These are phyloP conservation scores for Anthrax anthrax DNA, from an alignment of 2,888 invertebrate genomes.

Conservation along the genomic window DNA sequence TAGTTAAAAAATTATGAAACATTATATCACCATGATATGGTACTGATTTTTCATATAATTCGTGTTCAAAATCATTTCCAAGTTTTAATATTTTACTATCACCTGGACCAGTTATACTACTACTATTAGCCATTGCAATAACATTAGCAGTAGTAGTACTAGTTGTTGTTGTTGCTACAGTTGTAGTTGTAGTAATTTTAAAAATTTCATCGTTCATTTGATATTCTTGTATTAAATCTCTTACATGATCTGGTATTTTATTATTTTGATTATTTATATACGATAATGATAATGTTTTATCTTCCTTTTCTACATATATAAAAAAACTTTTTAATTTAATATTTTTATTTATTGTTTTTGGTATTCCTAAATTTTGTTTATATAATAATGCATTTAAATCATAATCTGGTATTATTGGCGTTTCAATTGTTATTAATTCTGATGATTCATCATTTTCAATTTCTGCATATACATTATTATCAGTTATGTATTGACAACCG, in stretches of 20 bases:
- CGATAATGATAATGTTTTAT: constrained; percentile 21
- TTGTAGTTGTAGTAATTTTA: too few relatives aligned
- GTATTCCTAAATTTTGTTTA: constrained; percentile 42
- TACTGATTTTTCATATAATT: constrained; percentile 63
- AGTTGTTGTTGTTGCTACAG: constrained; percentile 15
- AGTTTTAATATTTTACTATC: constrained; percentile 35
- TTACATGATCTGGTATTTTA: constrained; percentile 41
- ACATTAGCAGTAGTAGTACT: constrained; percentile 18
- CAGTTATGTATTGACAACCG: constrained; percentile 38
- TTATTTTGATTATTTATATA: constrained; percentile 23
- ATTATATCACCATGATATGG: constrained; percentile 71
- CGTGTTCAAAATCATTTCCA: constrained; percentile 36
- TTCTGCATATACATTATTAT: constrained; percentile 61
- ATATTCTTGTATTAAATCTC: constrained; percentile 47
- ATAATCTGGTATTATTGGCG: constrained; percentile 53
- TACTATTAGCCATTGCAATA: too few relatives aligned
- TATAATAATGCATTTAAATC: constrained; percentile 55
- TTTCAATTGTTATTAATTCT: constrained; percentile 61
- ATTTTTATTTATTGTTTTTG: constrained; percentile 32
- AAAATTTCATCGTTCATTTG: constrained; percentile 39
- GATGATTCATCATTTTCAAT: constrained; percentile 71
- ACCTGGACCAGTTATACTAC: constrained; percentile 2
- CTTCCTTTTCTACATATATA: constrained; percentile 47
- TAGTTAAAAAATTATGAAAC: constrained; percentile 64
- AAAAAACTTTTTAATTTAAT: constrained; percentile 38